Conservation (phyloP, 2,113 vertebrate genomes). For the Grantiella picta region DNA sequence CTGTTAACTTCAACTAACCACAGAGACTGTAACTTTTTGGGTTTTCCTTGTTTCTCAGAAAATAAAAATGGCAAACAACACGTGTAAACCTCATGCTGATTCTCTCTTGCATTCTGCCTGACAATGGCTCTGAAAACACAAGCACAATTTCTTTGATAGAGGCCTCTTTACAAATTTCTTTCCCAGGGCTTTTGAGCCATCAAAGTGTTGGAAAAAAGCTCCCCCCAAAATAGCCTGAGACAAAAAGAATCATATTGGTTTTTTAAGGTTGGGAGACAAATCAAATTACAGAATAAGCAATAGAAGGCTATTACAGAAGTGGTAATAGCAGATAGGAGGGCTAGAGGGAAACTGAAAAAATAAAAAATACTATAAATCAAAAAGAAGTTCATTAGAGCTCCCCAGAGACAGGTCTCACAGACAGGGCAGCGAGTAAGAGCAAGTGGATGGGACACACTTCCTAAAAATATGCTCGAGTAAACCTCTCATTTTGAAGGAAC, state of each 20-base stretch:
- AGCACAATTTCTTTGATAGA: not conserved
- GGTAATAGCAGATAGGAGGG: not conserved
- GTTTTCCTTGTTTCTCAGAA: not conserved
- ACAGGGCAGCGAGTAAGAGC: not conserved
- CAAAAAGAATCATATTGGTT: not conserved
- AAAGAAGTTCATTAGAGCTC: not conserved
- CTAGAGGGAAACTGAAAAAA: not conserved
- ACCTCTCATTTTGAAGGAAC: not conserved
- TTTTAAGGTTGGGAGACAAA: not conserved
- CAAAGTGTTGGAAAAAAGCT: not conserved
- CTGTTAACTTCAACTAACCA: not conserved
- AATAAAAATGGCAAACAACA: not conserved
- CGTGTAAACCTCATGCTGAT: fast-evolving
- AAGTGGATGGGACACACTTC: not conserved
- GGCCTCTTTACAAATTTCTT: not conserved
- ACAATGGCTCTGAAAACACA: not conserved
- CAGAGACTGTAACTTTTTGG: not conserved
- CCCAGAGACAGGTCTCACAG: not conserved
- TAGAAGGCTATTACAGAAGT: not conserved
- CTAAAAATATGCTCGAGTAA: fast-evolving
- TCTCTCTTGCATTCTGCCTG: not conserved
- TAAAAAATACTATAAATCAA: not conserved
- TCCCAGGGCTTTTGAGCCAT: not conserved
- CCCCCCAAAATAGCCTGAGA: not conserved
- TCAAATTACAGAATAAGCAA: not conserved